A percentile compares a stretch with the other conserved stretches of the same genome.
Evolutionary conservation across 2,888 invertebrate genomes (phyloP).

Genomic region (Pheosia gnoma): DNA sequence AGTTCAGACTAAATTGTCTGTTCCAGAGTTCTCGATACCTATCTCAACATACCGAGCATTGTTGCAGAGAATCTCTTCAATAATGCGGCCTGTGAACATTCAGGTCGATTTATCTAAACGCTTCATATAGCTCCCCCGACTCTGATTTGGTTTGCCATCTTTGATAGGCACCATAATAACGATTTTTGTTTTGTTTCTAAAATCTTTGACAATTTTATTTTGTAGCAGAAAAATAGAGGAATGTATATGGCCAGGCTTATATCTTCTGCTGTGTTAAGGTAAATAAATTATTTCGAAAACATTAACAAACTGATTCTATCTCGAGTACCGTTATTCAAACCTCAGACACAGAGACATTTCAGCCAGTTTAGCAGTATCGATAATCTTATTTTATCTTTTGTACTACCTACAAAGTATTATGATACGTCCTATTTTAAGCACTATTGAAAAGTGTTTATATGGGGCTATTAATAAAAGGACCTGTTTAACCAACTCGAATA

Average conservation of each 20-base stretch:
- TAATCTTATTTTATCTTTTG: neutral
- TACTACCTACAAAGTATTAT: neutral
- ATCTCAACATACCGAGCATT: too few species aligned
- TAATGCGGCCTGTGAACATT: conserved; percentile 14
- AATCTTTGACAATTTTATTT: neutral
- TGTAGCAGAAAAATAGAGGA: neutral
- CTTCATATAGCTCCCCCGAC: neutral
- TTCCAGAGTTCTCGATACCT: too few species aligned
- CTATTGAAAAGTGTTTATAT: too few species aligned
- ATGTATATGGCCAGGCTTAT: too few species aligned
- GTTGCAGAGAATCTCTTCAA: neutral
- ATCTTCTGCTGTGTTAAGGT: neutral
- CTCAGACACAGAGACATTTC: neutral
- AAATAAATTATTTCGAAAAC: neutral
- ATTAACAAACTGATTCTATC: neutral
- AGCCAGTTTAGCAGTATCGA: neutral
- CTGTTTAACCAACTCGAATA: too few species aligned
- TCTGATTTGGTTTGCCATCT: too few species aligned
- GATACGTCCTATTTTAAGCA: too few species aligned
- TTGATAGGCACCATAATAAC: too few species aligned
- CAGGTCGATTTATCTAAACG: conserved; percentile 15
- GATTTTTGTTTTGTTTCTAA: neutral
- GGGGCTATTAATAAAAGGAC: too few species aligned
- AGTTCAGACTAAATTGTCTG: too few species aligned
- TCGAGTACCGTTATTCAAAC: neutral